Base-by-base conservation (phyloP, 2,797 vertebrate genomes). In the Simalia tracyae region DNA sequence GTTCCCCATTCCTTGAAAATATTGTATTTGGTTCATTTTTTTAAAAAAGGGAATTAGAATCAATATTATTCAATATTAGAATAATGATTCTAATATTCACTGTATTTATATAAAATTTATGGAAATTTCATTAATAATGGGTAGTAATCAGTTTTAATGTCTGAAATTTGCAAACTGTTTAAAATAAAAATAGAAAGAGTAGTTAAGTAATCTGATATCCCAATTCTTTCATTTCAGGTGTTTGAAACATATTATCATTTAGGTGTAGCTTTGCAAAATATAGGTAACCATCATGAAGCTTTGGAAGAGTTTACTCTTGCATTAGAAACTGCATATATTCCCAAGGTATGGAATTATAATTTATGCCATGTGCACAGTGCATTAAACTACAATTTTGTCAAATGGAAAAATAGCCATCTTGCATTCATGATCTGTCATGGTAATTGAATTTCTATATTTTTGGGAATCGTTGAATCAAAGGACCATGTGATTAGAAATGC, bases 271-370 rank as follows among this genome's bases (percentile, higher is more conserved):
- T 95, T 28, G 0, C 89, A 96, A 93, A 97, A 94, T 50, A 0
- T 24, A 31, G 92, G 94, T 94, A 19, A 12, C 14, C 54, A 89
- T 86, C 81, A 90, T 93, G 93, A 96, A 81, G 91, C 85, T 93
- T 91, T 91, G 87, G 22, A 95, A 66, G 91, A 95, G 66, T 93
- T 96, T 94, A 91, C 46, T 56, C 94, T 94, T 91, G 94, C 91
- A 89, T 22, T 12, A 93, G 93, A 88, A 87, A 61, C 91, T 92
- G 90, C 89, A 81, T 92, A 89, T 26, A 0, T 92, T 72, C 90
- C 91, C 56, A 92, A 97, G 93, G 95, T 95, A 94, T 84, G 89
- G 88, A 86, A 89, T 81, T 90, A 26, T 5, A 63, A 86, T 93
- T 96, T 95, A 84, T 88, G 87, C 46, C 50, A 42, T 81, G n/a